These are phyloP conservation scores for Buceros bicornis DNA, from an alignment of 2,797 vertebrate genomes.

Conservation along the genomic window DNA sequence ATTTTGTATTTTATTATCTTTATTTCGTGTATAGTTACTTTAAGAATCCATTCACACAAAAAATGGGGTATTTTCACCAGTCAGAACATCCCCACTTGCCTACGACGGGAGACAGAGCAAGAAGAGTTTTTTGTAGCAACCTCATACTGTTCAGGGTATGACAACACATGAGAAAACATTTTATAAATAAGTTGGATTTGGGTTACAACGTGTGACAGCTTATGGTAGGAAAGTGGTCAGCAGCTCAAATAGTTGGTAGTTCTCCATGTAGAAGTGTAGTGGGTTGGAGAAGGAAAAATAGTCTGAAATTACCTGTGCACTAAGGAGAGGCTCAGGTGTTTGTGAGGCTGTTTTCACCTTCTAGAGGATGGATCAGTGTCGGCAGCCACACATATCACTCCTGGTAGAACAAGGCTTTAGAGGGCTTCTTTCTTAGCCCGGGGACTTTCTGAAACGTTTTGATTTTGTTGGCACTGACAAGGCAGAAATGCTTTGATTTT, in stretches of 20 bases:
- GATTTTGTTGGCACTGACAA: not conserved
- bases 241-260: not conserved
- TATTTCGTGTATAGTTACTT: not conserved
- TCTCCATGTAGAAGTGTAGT: not conserved
- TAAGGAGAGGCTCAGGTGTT: not conserved
- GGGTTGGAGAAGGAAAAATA: not conserved
- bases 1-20: not conserved
- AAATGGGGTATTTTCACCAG: not conserved
- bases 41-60: not conserved
- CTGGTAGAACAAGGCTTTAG: not conserved
- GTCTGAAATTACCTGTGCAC: not conserved
- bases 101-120: not conserved
- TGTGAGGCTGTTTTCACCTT: not conserved
- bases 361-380: not conserved
- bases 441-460: not conserved
- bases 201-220: not conserved
- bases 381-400: not conserved
- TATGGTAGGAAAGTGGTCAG: not conserved
- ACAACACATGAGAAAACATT: not conserved
- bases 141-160: not conserved
- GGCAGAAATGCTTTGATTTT: not conserved
- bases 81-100: not conserved
- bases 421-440: not conserved
- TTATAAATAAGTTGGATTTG: not conserved
- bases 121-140: not conserved